Evolutionary conservation across 1,140 invertebrate genomes (phyloP).

Genomic region (Diuraphis noxia): DNA sequence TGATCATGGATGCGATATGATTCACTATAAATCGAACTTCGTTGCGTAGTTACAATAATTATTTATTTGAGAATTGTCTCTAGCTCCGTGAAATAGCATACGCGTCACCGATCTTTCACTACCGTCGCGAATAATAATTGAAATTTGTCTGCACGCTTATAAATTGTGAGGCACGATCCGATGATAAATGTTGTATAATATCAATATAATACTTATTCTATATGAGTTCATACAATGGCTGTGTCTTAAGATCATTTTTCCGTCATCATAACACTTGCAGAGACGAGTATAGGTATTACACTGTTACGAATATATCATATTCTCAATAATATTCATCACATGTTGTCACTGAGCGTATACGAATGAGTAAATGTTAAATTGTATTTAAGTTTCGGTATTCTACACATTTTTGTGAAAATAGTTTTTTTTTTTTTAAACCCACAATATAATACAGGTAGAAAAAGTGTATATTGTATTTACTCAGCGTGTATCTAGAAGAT

Average conservation of each 20-base stretch:
- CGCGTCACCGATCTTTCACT: background rate
- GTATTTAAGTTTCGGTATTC: background rate
- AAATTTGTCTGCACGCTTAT: background rate
- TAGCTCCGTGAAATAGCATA: background rate
- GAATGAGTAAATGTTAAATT: background rate
- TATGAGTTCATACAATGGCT: background rate
- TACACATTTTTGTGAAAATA: background rate
- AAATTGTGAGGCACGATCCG: background rate
- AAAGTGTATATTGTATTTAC: no score
- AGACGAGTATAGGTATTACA: no score
- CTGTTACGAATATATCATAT: background rate
- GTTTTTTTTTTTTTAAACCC: background rate
- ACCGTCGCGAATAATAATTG: background rate
- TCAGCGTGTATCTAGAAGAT: background rate
- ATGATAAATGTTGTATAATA: background rate
- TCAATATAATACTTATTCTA: background rate
- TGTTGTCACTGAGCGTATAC: background rate
- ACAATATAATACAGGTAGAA: no score
- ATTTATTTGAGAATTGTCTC: background rate
- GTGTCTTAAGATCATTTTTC: background rate
- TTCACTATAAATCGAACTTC: background rate
- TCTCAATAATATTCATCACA: background rate
- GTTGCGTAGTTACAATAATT: background rate
- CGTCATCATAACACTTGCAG: background rate
- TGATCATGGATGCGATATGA: background rate